Conservation (phyloP, 2,888 invertebrate genomes). For the Monoplex corrugatus region DNA sequence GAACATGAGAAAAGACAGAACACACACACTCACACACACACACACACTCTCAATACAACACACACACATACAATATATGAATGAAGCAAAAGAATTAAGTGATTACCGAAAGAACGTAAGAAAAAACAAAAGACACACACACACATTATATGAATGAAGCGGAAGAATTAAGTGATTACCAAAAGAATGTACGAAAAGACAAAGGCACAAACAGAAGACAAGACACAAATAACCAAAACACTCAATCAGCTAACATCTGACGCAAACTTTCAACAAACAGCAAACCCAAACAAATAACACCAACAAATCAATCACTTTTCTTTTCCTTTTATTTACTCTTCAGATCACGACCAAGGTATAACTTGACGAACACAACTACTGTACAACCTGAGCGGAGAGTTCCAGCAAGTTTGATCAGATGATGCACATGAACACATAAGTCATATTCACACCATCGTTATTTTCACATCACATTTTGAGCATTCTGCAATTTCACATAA, state of each 20-base stretch:
- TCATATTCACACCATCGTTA: not conserved
- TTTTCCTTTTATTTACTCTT: conserved; percentile 19
- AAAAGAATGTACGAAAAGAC: too few relatives aligned
- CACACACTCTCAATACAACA: not conserved
- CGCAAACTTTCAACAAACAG: not conserved
- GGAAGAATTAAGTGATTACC: not conserved
- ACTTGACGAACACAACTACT: not conserved
- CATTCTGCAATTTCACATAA: not conserved
- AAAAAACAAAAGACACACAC: not conserved
- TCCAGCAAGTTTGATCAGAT: not conserved
- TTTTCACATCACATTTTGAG: too few relatives aligned
- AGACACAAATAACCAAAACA: not conserved
- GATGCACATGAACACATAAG: not conserved
- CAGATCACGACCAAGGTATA: conserved; percentile 7
- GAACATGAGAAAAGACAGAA: too few relatives aligned
- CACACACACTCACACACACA: not conserved
- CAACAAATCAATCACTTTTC: not conserved
- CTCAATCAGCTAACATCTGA: not conserved
- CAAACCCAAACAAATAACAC: not conserved
- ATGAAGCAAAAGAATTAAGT: not conserved
- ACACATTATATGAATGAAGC: not conserved
- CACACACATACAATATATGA: not conserved
- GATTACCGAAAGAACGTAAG: not conserved
- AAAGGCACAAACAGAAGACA: not conserved
- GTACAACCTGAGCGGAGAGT: not conserved